Conservation (phyloP, 2,113 vertebrate genomes). For the human (Homo sapiens) region GRCh38 chr2:47096501-47097000, state of each 20-base stretch:
- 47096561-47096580: neutral
- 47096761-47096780: neutral
- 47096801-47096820: neutral
- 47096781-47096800: neutral
- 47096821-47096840: neutral
- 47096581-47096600: neutral
- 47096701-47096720: neutral
- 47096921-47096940: neutral
- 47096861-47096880: neutral
- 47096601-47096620: neutral
- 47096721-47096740: neutral
- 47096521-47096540: neutral
- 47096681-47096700: neutral
- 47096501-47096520: neutral
- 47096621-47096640: neutral
- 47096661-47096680: neutral
- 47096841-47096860: neutral
- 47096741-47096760: neutral
- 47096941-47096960: neutral
- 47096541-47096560: neutral
- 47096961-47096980: neutral
- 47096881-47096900: neutral
- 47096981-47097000: neutral
- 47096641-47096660: neutral
- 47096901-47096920: neutral